Base-by-base conservation (phyloP, 2,113 vertebrate genomes). In the Orthonyx spaldingii region DNA sequence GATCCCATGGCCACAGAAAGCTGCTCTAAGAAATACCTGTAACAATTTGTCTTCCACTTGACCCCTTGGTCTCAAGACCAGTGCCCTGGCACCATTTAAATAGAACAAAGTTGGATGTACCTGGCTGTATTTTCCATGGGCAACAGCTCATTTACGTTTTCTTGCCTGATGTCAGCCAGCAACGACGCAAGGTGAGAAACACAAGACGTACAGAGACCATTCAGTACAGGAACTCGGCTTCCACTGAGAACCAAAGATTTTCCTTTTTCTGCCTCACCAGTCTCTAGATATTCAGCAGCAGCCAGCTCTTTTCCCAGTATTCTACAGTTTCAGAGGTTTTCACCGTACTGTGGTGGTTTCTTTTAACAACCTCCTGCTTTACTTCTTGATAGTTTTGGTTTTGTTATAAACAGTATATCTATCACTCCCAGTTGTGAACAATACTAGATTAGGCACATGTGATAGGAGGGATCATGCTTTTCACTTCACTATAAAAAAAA, bases 151-250 rank as follows among this genome's bases (percentile, higher is more conserved):
- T 14, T 11, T 11, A 16, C 7, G 8, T 27, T 74, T 65, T 57
- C 20, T 35, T 65, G 18, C 15, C 28, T 74, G 13, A 56, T 16
- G 20, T 52, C 65, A 82, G n/a, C 10, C 64, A 78, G 30, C 59
- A 66, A 26, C 0, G 0, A 61, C 7, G 8, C 35, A 60, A 60
- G 0, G 0, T 20, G 22, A 65, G 50, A 76, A 79, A 35, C 14
- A 39, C 4, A 24, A 23, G 21, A 49, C 8, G 16, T 23, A 24
- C 32, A 47, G 59, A 46, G 8, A 42, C 18, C 16, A 2, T 28
- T 20, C 10, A 44, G 17, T 28, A 41, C 8, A 60, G 7, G 6
- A 6, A 39, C 27, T 32, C 26, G 32, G 15, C 55, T 93, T 82
- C 35, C 23, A 72, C 10, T 50, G 30, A 77, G 11, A 7, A 91